These are phyloP conservation scores for Tachuris rubrigastra DNA, from an alignment of 2,113 vertebrate genomes.

Conservation along the genomic window DNA sequence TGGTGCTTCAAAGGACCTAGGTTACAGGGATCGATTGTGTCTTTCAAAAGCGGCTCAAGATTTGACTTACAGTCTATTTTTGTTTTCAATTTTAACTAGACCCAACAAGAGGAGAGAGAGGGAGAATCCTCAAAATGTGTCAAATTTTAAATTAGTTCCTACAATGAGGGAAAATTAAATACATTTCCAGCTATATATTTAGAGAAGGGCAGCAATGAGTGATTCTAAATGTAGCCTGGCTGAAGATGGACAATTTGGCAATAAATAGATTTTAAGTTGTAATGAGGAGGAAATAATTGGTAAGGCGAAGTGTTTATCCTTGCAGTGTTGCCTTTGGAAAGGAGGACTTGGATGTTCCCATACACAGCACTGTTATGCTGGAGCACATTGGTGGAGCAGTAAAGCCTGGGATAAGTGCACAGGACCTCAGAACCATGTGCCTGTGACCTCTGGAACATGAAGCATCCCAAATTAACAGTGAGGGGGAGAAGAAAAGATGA, in stretches of 20 bases:
- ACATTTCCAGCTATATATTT: neutral
- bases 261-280: neutral
- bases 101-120: neutral
- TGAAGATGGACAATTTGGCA: neutral
- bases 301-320: neutral
- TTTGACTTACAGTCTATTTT: neutral
- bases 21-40: neutral
- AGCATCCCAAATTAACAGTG: neutral
- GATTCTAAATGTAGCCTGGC: neutral
- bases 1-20: neutral
- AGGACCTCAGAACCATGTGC: neutral
- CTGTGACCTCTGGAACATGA: neutral
- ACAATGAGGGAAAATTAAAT: neutral
- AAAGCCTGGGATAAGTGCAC: neutral
- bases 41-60: neutral
- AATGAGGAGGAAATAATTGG: neutral
- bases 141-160: neutral
- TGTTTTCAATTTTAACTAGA: neutral
- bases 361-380: neutral
- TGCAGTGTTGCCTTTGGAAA: neutral
- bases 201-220: neutral
- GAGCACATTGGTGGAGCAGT: neutral
- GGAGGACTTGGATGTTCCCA: neutral
- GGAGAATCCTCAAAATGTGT: neutral
- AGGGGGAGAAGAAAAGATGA: neutral